phyloP scores from a whole-genome alignment of 2,797 vertebrate genomes.

The Lagorchestes hirsutus region DNA sequence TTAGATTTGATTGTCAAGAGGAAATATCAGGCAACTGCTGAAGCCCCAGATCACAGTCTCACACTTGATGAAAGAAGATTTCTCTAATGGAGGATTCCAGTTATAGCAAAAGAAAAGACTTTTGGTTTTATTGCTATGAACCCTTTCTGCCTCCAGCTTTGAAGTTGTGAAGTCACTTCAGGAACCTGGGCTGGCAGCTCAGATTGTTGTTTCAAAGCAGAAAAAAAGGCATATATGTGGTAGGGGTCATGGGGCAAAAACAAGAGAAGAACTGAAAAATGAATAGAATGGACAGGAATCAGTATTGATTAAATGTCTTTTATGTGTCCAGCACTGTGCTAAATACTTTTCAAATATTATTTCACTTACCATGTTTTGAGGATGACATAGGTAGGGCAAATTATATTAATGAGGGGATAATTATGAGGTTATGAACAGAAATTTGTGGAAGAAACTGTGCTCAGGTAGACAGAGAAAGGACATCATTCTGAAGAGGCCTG shows the following conservation, averaged over 20 bases:
- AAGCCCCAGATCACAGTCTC: neutral
- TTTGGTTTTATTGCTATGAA: neutral
- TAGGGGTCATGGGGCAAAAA: neutral
- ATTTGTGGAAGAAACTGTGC: conserved; percentile 37
- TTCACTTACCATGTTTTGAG: neutral
- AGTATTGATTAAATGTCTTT: neutral
- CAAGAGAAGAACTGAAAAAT: neutral
- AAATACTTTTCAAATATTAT: neutral
- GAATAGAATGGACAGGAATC: neutral
- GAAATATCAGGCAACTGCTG: neutral
- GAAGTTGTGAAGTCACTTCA: neutral
- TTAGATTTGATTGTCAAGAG: neutral
- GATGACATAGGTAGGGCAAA: neutral
- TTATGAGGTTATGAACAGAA: conserved; percentile 5
- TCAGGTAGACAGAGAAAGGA: conserved; percentile 9
- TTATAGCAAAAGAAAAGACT: neutral
- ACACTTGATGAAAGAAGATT: neutral
- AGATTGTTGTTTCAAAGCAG: neutral
- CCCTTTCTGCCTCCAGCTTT: neutral
- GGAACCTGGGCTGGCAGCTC: neutral
- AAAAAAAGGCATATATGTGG: neutral
- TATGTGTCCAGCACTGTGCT: neutral
- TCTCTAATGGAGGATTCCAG: neutral
- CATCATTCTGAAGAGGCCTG: neutral
- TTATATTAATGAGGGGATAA: neutral